Percentiles rank a stretch among this genome's conserved stretches.
phyloP scores from a whole-genome alignment of 2,797 vertebrate genomes.

The Enteromius viviparus region DNA sequence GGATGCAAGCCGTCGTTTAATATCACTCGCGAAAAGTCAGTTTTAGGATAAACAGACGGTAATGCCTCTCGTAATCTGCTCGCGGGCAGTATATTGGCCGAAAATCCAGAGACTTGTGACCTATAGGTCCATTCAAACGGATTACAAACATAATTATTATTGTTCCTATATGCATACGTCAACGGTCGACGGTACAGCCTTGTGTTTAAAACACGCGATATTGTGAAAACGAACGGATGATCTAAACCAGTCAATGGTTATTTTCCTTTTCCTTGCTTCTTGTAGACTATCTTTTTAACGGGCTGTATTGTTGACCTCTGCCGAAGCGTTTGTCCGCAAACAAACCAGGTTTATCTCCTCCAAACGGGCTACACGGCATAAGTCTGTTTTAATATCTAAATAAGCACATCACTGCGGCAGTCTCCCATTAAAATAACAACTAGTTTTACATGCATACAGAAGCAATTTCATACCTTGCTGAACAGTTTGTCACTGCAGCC shows the following conservation, averaged over 20 bases:
- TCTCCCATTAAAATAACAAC: background rate
- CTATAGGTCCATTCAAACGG: background rate
- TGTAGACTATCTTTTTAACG: background rate
- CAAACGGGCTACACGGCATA: background rate
- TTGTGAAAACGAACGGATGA: background rate
- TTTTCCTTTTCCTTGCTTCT: background rate
- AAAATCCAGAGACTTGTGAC: background rate
- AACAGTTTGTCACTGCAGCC: constrained; percentile 20
- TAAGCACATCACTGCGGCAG: background rate
- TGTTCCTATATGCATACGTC: no score
- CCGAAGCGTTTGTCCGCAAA: background rate
- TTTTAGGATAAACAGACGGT: constrained; percentile 30
- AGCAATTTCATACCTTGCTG: constrained; percentile 19
- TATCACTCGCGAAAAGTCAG: constrained; percentile 15
- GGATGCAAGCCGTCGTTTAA: constrained; percentile 12
- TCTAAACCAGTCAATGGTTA: background rate
- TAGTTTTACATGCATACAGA: background rate
- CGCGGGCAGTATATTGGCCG: background rate
- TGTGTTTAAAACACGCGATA: background rate
- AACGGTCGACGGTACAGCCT: background rate
- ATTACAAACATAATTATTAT: background rate
- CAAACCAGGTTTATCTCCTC: constrained; percentile 1
- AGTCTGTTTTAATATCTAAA: background rate
- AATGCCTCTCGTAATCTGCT: background rate
- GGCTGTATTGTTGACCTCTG: background rate